Conservation (phyloP, 2,113 vertebrate species). For the Amblyornis subalaris region DNA sequence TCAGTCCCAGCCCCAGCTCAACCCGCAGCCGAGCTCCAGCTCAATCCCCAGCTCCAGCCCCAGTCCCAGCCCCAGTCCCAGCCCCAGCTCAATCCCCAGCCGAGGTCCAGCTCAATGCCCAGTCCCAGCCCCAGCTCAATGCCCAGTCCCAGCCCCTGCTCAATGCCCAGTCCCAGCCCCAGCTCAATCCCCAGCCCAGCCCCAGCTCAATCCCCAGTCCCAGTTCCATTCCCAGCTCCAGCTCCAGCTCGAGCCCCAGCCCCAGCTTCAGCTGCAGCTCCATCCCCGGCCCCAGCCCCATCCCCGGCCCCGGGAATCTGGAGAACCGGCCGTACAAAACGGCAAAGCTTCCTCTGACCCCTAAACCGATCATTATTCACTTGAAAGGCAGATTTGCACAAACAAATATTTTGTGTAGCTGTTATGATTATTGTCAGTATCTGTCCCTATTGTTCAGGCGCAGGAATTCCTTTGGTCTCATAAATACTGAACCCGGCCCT, state of each 20-base stretch:
- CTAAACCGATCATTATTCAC: neutral
- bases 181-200: too few relatives aligned
- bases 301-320: neutral
- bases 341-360: neutral
- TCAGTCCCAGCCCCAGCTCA: rapidly evolving
- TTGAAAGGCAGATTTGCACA: constrained; percentile 32
- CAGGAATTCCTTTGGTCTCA: constrained; percentile 69
- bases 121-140: too few relatives aligned
- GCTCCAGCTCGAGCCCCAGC: rapidly evolving
- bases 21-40: rapidly evolving
- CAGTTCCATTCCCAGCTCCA: too few relatives aligned
- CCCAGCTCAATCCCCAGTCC: rapidly evolving
- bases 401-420: constrained; percentile 59
- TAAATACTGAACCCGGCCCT: constrained; percentile 42
- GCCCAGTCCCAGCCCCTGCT: rapidly evolving
- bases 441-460: constrained; percentile 52
- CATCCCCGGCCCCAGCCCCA: too few relatives aligned
- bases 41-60: rapidly evolving
- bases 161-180: too few relatives aligned
- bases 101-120: too few relatives aligned
- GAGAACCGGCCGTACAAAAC: neutral
- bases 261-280: too few relatives aligned
- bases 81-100: neutral
- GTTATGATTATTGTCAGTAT: constrained; percentile 65
- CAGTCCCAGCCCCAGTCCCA: too few relatives aligned